Evolutionary conservation across 2,888 invertebrate species (phyloP).

Genomic region (Drosophila subsilvestris): DNA sequence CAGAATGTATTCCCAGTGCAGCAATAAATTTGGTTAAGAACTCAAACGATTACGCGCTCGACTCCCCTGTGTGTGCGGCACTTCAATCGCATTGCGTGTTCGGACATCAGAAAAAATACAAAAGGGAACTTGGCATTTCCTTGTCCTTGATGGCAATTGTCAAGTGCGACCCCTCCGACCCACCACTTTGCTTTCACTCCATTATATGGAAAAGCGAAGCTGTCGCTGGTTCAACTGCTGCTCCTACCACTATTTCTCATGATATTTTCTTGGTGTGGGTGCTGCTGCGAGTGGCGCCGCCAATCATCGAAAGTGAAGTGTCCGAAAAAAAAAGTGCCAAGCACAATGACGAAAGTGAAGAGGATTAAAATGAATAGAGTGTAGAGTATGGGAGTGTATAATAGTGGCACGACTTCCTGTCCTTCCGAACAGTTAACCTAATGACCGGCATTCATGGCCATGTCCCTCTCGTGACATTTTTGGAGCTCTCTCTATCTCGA

Average conservation of each 20-base stretch:
- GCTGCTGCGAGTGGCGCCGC: slow-evolving; percentile 52
- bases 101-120: slow-evolving; percentile 33
- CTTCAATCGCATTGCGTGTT: slow-evolving; percentile 48
- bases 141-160: slow-evolving; percentile 72
- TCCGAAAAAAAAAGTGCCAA: slow-evolving; percentile 51
- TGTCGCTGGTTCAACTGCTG: slow-evolving; percentile 32
- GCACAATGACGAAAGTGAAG: slow-evolving; percentile 52
- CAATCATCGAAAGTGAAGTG: slow-evolving; percentile 71
- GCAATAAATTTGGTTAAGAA: slow-evolving; percentile 25
- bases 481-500: slow-evolving; percentile 18
- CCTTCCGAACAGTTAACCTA: slow-evolving; percentile 69
- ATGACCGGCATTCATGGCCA: slow-evolving; percentile 71
- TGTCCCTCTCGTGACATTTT: slow-evolving; percentile 46
- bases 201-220: slow-evolving; percentile 69
- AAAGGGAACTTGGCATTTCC: slow-evolving; percentile 60
- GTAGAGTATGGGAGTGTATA: slow-evolving; percentile 2
- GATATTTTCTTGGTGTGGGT: slow-evolving; percentile 6
- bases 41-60: slow-evolving; percentile 23
- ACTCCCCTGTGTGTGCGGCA: not conserved
- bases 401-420: slow-evolving; percentile 57
- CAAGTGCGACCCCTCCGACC: slow-evolving; percentile 58
- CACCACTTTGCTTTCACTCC: slow-evolving; percentile 32
- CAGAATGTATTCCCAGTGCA: not conserved
- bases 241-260: slow-evolving; percentile 16
- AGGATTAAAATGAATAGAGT: slow-evolving; percentile 1